Evolutionary conservation across 2,797 vertebrate genomes (phyloP), one percentile per base, ranked within the genome.

Genomic region (Falco novaeseelandiae): DNA sequence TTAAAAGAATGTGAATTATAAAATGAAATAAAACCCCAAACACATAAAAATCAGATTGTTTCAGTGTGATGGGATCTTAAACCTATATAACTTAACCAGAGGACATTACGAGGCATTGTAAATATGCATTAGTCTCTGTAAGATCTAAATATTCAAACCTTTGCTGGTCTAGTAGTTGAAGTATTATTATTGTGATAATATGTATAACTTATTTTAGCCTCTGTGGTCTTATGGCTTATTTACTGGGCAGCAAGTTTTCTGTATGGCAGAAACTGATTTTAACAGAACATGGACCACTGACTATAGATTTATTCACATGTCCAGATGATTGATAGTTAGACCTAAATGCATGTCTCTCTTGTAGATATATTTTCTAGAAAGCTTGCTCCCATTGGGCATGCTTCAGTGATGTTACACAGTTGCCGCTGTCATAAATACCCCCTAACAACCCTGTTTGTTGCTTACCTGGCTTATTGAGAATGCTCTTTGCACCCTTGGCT

Each of bases 381-480:
- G 80, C 93, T 93, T 27, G 34, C 66, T 96, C 76, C 87, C 55
- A 74, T 96, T 95, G 83, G 96, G 85, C 87, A 89, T 49, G 95
- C 97, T 96, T 96, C 92, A 81, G 65, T 90, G 97, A 97, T 90
- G 96, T 92, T 94, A 94, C 59, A 62, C 36, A 73, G 91, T 94
- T 72, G 72, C 82, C n/a, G 76, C 97, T 96, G 94, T 96, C 96
- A 96, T 87, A 95, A 97, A 96, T 97, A 96, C 91, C 96, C 91
- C 90, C 86, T 94, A 95, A 87, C 94, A 90, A 83, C 92, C 55
- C n/a, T 6, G 34, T 97, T 91, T 94, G 95, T 94, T 97, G 90
- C 95, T 97, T 97, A 92, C 93, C 65, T 94, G 96, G 94, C 94
- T 97, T 97, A 91, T 66, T 97, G 93, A 94, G 93, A 97, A 94